Base-by-base conservation (phyloP, 2,113 vertebrate genomes). In the Cavia porcellus region DNA sequence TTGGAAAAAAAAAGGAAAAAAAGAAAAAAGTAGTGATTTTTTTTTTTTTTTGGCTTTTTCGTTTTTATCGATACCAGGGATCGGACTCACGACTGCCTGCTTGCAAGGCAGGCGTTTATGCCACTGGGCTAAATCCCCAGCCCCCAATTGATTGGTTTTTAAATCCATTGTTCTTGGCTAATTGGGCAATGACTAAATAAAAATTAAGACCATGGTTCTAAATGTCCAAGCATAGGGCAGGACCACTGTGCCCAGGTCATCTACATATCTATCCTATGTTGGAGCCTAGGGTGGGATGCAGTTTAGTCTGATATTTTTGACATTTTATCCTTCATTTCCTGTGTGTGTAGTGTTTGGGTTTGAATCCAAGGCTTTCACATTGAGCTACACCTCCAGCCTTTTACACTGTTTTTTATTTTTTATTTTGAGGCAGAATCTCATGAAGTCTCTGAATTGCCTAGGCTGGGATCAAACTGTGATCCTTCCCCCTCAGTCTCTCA, bases 131-230 rank as follows among this genome's bases (percentile, higher is more conserved):
- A 38, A 38, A 38, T 38, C 38, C 38, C 38, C 38, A 38, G 38
- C 38, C 38, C 38, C 38, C 38, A 38, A 0, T 83, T 35, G 19
- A 11, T 90, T 92, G 50, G 22, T 81, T 93, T 89, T 55, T 57
- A 86, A 92, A 64, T 64, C 32, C 42, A 22, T 68, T 91, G 55
- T 86, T 70, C 96, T 96, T 92, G 70, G 85, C 70, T 52, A 30
- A 42, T 45, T 30, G 81, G 50, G 30, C 2, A 9, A 59, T 0
- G n/a, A 64, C 61, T 47, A 92, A 59, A 17, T 93, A 55, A 57
- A 62, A 47, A 82, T 93, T 77, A 64, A 59, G 66, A 72, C 32
- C 28, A 24, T 38, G 28, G 52, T 38, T 91, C 1, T 88, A 25
- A 35, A 35, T 80, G 62, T 92, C 55, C 61, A 45, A 86, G 59